These are phyloP conservation scores for Morone chrysops DNA, from an alignment of 2,113 vertebrate species.

Conservation along the genomic window DNA sequence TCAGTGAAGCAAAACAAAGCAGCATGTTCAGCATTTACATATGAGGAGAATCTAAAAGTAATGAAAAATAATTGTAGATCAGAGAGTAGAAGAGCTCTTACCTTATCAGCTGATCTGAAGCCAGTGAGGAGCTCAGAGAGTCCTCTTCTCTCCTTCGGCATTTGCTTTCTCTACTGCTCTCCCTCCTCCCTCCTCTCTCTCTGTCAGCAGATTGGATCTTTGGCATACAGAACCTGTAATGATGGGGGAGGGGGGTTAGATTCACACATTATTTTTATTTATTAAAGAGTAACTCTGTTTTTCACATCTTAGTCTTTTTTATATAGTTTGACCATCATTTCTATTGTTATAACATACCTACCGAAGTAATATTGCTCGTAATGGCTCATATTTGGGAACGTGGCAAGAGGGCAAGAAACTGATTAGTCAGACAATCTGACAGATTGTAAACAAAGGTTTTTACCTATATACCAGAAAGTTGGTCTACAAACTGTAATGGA, in stretches of 20 bases:
- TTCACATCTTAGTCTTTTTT: not conserved
- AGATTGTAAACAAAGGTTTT: not conserved
- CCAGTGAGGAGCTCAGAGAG: conserved; percentile 67
- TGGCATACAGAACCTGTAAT: conserved; percentile 65
- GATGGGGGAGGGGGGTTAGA: not conserved
- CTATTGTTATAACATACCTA: not conserved
- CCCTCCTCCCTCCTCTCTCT: conserved; percentile 40
- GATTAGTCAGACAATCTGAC: no score
- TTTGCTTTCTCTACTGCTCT: conserved; percentile 68
- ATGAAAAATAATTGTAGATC: not conserved
- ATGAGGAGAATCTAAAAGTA: conserved; percentile 10
- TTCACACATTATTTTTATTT: not conserved
- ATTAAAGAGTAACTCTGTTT: not conserved
- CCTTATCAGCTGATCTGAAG: conserved; percentile 79
- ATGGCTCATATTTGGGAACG: not conserved
- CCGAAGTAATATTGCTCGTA: no score
- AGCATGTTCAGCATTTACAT: not conserved
- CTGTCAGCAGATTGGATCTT: conserved; percentile 69
- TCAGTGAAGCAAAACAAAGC: not conserved
- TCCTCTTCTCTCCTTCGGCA: conserved; percentile 67
- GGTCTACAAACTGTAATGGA: no score
- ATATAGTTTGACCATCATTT: not conserved
- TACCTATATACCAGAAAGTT: no score
- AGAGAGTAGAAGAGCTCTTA: conserved; percentile 71
- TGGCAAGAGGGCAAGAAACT: not conserved